phyloP scores from a whole-genome alignment of 2,797 vertebrate genomes.

The Sternarchorhynchus goeldii region DNA sequence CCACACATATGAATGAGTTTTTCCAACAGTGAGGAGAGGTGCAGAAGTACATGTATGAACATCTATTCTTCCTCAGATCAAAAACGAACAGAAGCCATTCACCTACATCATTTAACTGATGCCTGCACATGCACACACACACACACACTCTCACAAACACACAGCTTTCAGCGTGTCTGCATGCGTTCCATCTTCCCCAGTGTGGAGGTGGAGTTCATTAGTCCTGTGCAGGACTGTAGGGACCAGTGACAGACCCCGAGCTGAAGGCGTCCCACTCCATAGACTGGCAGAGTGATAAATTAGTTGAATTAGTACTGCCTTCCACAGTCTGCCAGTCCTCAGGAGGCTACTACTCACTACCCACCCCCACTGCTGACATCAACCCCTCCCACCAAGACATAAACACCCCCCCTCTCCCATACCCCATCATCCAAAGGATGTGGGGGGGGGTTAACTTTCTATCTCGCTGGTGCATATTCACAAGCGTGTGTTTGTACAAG shows the following conservation, averaged over 20 bases:
- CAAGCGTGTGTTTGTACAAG: too few species aligned
- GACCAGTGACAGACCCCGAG: conserved; percentile 58
- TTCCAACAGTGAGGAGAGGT: neutral
- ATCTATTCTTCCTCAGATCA: too few species aligned
- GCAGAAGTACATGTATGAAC: too few species aligned
- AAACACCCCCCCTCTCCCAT: neutral
- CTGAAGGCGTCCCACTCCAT: conserved; percentile 58
- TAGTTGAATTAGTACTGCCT: conserved; percentile 69
- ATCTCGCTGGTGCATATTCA: too few species aligned
- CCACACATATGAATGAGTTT: conserved; percentile 15
- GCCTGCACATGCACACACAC: neutral
- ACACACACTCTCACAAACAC: conserved; percentile 16
- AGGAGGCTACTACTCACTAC: conserved; percentile 3
- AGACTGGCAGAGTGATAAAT: conserved; percentile 73
- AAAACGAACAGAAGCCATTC: too few species aligned
- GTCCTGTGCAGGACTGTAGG: conserved; percentile 62
- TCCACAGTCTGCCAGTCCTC: conserved; percentile 46
- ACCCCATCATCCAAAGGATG: too few species aligned
- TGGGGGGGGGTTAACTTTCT: too few species aligned
- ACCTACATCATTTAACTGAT: neutral
- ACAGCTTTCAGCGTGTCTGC: conserved; percentile 47
- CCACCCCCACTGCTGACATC: neutral
- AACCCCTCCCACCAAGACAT: conserved; percentile 21
- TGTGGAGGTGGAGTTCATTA: conserved; percentile 72
- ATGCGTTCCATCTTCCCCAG: conserved; percentile 51